Evolutionary conservation across 2,797 vertebrate species (phyloP), one percentile per base, ranked within the genome.

Genomic region (Lophius americanus): DNA sequence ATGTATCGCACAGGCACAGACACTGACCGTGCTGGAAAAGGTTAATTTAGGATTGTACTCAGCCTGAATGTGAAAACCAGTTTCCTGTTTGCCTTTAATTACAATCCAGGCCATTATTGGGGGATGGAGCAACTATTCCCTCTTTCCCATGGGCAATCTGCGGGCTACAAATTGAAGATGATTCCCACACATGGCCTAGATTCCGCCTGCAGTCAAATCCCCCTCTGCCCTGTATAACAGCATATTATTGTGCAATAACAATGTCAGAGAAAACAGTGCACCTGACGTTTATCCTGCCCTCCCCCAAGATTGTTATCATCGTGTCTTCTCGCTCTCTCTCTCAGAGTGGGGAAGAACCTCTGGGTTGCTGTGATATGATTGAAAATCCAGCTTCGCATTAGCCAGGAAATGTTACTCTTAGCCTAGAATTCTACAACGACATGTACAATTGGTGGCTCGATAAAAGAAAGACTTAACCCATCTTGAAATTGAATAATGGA

Each of bases 211-310:
- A 89, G 81, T 84, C 75, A 87, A 79, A 89, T 75, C 65, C 78
- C 76, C 70, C 41, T 61, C 64, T 82, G 80, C 70, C 55, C 75
- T 5, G 58, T 82, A 70, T 83, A 89, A 91, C 75, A 76, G 83
- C 85, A 84, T 81, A 87, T 88, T 81, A 83, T 75, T 84, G 84
- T 79, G 77, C 83, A 87, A 85, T 90, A 90, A 86, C 82, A 81
- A 79, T 85, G 83, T 85, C 78, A 65, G 68, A 74, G 79, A 79
- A 83, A 82, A 89, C 72, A 51, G 68, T 70, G 78, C 82, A 88
- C 66, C 82, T 77, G 68, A 84, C 65, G 36, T 81, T 72, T 70
- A 66, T 63, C 72, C 76, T 58, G 9, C 46, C 61, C 41, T 8
- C 65, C 68, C 39, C n/a, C n/a, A 32, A 59, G 9, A 79, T 64